Evolutionary conservation across 2,797 vertebrate genomes (phyloP).

Genomic region (Pelochelys cantorii): DNA sequence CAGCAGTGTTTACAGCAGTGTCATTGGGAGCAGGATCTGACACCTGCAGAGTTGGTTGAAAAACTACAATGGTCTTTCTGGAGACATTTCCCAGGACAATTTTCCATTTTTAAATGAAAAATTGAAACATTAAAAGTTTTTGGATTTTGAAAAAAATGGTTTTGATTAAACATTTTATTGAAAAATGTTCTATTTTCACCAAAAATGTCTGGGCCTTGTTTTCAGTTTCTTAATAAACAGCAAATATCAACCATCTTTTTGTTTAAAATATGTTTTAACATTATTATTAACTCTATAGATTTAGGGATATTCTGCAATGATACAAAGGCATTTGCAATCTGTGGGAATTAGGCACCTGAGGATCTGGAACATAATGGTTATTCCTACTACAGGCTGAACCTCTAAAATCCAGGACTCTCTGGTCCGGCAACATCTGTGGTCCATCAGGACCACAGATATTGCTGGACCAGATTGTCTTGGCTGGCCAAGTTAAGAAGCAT

Average conservation of each 20-base stretch:
- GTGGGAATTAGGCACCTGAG: no score
- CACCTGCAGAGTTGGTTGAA: background rate
- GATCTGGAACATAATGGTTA: background rate
- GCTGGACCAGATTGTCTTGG: no score
- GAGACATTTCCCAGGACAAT: conserved; percentile 18
- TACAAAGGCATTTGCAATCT: background rate
- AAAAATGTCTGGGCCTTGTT: background rate
- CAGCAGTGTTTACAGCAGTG: background rate
- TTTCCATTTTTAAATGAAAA: background rate
- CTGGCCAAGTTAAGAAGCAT: no score
- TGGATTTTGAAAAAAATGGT: background rate
- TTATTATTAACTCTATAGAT: background rate
- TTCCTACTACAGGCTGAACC: background rate
- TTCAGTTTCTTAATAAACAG: background rate
- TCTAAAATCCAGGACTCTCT: no score
- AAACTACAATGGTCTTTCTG: conserved; percentile 1
- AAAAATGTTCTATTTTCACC: background rate
- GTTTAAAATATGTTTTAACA: no score
- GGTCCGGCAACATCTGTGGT: no score
- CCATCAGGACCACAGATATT: no score
- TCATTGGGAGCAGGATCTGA: background rate
- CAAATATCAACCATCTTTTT: background rate
- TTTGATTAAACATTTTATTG: background rate
- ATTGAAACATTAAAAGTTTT: background rate
- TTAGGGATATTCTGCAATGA: background rate